These are phyloP conservation scores for Dromius quadrimaculatus DNA, from an alignment of 2,888 invertebrate genomes.

Conservation along the genomic window DNA sequence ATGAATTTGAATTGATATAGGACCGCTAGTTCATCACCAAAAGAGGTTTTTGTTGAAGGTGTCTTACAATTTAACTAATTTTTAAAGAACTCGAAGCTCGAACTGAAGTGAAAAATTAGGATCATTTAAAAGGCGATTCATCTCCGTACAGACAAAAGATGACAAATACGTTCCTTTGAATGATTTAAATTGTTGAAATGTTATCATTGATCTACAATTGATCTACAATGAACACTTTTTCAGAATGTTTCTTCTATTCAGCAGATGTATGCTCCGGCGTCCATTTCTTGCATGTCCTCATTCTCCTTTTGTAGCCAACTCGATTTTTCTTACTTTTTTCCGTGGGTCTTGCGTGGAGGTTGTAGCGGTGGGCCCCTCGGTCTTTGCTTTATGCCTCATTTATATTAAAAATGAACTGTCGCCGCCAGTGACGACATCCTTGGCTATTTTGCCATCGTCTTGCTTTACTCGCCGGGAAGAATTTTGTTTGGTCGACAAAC, in stretches of 20 bases:
- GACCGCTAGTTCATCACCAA: too few relatives aligned
- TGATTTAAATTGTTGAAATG: too few relatives aligned
- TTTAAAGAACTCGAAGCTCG: too few relatives aligned
- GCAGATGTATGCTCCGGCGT: constrained; percentile 32
- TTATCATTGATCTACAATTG: too few relatives aligned
- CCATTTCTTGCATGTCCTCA: constrained; percentile 41
- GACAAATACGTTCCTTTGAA: too few relatives aligned
- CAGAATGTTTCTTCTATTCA: too few relatives aligned
- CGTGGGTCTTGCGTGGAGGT: constrained; percentile 22
- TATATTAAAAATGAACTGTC: constrained; percentile 68
- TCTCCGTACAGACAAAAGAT: too few relatives aligned
- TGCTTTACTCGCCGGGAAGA: not conserved
- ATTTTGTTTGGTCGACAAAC: too few relatives aligned
- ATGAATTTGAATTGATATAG: too few relatives aligned
- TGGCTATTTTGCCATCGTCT: constrained; percentile 62
- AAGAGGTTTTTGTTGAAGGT: too few relatives aligned
- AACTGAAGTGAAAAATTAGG: not conserved
- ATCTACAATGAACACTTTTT: too few relatives aligned
- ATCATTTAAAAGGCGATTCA: not conserved
- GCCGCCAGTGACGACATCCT: constrained; percentile 64
- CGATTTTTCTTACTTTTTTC: constrained; percentile 50
- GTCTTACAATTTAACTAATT: too few relatives aligned
- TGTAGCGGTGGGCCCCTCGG: constrained; percentile 8
- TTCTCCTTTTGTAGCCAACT: constrained; percentile 46
- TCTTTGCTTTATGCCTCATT: constrained; percentile 59